A percentile compares a stretch with the other conserved stretches of the same genome.
Conservation (phyloP, 2,797 vertebrate genomes). For the Acipenser oxyrinchus region DNA sequence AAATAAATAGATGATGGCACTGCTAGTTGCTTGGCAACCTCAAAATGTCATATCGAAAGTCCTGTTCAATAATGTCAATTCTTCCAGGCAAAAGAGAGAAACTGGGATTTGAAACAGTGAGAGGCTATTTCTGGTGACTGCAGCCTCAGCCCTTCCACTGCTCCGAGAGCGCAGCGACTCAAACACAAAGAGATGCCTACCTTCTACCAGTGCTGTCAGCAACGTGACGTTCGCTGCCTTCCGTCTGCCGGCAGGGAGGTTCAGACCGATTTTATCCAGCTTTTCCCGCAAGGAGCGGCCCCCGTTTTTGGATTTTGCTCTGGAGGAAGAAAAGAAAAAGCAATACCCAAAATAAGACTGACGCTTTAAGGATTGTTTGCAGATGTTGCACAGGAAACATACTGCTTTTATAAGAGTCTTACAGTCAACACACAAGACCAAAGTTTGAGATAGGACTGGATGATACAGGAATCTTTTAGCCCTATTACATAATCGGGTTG, state of each 20-base stretch:
- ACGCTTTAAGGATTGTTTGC: too few species aligned
- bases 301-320: constrained; percentile 98
- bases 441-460: too few species aligned
- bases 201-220: constrained; percentile 94
- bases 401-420: too few species aligned
- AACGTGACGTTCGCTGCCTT: constrained; percentile 97
- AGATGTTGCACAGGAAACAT: too few species aligned
- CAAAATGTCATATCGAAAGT: constrained; percentile 18
- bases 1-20: constrained; percentile 35
- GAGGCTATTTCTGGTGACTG: not conserved
- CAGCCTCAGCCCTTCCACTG: not conserved
- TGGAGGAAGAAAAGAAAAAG: constrained; percentile 35
- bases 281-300: constrained; percentile 94
- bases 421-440: too few species aligned
- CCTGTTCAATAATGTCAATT: constrained; percentile 9
- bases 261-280: constrained; percentile 94
- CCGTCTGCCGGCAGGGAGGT: constrained; percentile 89
- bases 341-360: not conserved
- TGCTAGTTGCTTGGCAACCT: constrained; percentile 20
- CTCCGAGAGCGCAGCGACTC: not conserved
- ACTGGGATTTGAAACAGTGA: not conserved
- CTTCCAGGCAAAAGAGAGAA: constrained; percentile 8
- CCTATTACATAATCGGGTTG: too few species aligned
- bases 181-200: constrained; percentile 46
- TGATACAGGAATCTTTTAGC: too few species aligned